Base-by-base conservation (phyloP, 2,888 invertebrate genomes). In the Tachina fera region DNA sequence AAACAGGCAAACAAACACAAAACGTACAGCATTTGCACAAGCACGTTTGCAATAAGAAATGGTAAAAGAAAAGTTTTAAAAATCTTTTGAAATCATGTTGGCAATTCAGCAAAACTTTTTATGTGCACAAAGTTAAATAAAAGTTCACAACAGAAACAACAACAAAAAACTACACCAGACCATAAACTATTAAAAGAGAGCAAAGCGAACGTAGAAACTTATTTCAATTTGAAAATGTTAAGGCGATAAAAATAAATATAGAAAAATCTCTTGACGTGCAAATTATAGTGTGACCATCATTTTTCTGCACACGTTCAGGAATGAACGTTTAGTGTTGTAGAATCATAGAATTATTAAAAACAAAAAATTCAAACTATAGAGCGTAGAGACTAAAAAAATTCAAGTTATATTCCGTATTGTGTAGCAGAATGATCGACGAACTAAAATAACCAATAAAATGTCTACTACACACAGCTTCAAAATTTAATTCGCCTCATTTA, bases 241-340 rank as follows among this genome's bases (percentile, higher is more conserved):
- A 61, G 39, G 63, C 14, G 22, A 56, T 70, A 60, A 81, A 81
- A 81, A 74, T 65, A 60, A 63, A 76, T 49, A 72, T n/a, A 9
- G 31, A 9, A 71, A 81, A 84, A 65, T 84, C 81, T 53, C 84
- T 68, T 63, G 83, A 83, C 72, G 81, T 84, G 84, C 79, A 70
- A 80, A 84, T 79, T 74, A 65, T 58, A 75, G 84, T 65, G 80
- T 80, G 70, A 84, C 79, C 79, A 84, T 79, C 75, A 84, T 84
- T 79, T 70, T 84, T n/a, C 67, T 60, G 14, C 10, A 53, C 41
- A 80, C 72, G 78, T 78, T 78, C 16, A 22, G n/a, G 31, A 39
- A 49, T 14, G 67, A 13, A 31, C 4, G 22, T 9, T 16, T 9
- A 8, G 31, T 53, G 19, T 19, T 19, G 11, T 10, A 31, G 31